Evolutionary conservation across 2,888 invertebrate genomes (phyloP), one percentile per base, ranked within the genome.

Genomic region (Xylophagus ater): DNA sequence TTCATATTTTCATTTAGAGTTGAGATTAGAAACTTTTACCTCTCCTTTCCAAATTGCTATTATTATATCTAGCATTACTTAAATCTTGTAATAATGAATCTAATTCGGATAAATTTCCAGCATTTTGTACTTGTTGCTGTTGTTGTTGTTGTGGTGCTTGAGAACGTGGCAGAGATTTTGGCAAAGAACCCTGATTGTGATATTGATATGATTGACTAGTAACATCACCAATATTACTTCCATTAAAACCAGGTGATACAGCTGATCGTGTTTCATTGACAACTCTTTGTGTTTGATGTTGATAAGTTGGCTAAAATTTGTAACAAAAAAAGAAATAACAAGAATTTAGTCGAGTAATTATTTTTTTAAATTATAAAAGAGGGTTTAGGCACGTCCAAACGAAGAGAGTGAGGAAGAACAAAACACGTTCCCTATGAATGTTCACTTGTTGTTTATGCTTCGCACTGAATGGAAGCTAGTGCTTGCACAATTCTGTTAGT

Each of bases 51-150:
- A 53, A 48, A 40, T 54, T 57, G 7, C 57, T 55, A 45, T 67
- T 68, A 43, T 61, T 56, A 56, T 78, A 80, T 43, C 73, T 71
- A 1, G 83, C 82, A 59, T 80, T 83, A 69, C 90, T 92, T 51
- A 96, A 72, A 62, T 94, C 94, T 58, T 90, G 84, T 40, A 96
- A 71, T 37, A 96, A 71, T 12, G 83, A 86, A 63, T 96, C 94
- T 58, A 96, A 65, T 63, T 94, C 94, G 0, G 87, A 84, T 31
- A 93, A 71, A 64, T 92, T 87, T 50, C 80, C 85, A 37, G 63
- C 51, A 46, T 55, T 58, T 32, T 41, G n/a, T n/a, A n/a, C n/a
- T n/a, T n/a, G n/a, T n/a, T n/a, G n/a, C n/a, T n/a, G n/a, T n/a
- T n/a, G n/a, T n/a, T n/a, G 43, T 34, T 55, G 37, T 39, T 48